A percentile compares a stretch with the other conserved stretches of the same genome.
phyloP scores from a whole-genome alignment of 2,113 vertebrate species.

The Marcusenius ussheri region DNA sequence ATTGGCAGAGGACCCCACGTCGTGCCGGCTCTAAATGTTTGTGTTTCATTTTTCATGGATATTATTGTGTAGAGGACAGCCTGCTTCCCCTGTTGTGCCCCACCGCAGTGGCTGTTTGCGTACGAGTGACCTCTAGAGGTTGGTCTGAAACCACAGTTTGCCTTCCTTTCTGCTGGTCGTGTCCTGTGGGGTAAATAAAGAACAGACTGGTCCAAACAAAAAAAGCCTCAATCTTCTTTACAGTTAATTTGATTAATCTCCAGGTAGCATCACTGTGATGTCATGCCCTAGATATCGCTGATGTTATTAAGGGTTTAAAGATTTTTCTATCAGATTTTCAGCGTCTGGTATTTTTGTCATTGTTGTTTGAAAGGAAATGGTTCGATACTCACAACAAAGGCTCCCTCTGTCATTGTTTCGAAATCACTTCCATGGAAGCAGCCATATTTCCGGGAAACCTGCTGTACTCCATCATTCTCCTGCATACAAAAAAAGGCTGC shows the following conservation, averaged over 20 bases:
- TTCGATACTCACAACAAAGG: background rate
- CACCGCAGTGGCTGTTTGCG: background rate
- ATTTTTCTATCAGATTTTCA: background rate
- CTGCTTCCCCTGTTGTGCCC: background rate
- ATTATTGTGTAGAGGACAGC: background rate
- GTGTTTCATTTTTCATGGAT: constrained; percentile 17
- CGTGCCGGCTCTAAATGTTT: constrained; percentile 9
- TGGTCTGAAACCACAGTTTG: background rate
- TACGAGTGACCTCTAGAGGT: constrained; percentile 25
- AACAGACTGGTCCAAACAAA: background rate
- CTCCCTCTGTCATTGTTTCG: background rate
- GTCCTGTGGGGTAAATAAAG: background rate
- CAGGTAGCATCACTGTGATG: background rate
- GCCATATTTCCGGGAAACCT: background rate
- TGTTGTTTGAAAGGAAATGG: background rate
- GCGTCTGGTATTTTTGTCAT: background rate
- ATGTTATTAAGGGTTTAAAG: background rate
- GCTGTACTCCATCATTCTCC: background rate
- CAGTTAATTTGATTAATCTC: background rate
- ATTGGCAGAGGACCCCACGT: constrained; percentile 29
- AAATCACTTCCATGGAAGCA: background rate
- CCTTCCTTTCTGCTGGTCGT: background rate
- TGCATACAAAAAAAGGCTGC: background rate
- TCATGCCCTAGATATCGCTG: background rate
- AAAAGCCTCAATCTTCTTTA: background rate